Percentiles rank a stretch among this genome's conserved stretches.
phyloP scores from a whole-genome alignment of 2,888 invertebrate species.

The Sphaerophoria rueppellii region DNA sequence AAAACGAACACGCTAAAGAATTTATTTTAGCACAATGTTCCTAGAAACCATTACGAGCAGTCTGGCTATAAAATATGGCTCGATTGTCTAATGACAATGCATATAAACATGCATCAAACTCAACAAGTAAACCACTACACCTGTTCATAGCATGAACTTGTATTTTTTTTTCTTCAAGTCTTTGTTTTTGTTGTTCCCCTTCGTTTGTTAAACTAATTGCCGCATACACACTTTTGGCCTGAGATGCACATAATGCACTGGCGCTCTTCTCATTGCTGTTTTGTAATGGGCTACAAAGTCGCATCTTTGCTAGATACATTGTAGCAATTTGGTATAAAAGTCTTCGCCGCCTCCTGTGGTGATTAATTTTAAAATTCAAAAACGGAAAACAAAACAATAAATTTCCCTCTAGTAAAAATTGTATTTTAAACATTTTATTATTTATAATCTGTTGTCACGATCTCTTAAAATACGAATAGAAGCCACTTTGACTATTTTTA shows the following conservation, averaged over 20 bases:
- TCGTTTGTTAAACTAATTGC: conserved; percentile 69
- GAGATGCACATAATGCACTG: not conserved
- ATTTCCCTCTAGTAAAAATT: conserved; percentile 16
- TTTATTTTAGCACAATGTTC: conserved; percentile 6
- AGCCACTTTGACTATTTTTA: conserved; percentile 62
- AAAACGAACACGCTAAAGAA: not conserved
- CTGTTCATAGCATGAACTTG: conserved; percentile 28
- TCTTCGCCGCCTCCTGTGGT: conserved; percentile 34
- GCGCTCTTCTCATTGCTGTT: not conserved
- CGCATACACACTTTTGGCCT: conserved; percentile 41
- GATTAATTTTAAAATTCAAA: conserved; percentile 29
- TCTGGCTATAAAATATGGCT: conserved; percentile 10
- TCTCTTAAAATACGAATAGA: conserved; percentile 29
- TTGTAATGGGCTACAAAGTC: conserved; percentile 29
- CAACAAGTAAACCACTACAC: conserved; percentile 37
- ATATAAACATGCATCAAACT: conserved; percentile 29
- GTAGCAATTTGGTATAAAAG: not conserved
- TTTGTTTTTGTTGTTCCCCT: conserved; percentile 61
- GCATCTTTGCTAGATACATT: conserved; percentile 20
- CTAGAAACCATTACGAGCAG: conserved; percentile 35
- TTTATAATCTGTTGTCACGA: conserved; percentile 26
- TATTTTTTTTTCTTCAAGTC: not conserved
- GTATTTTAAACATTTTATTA: conserved; percentile 12
- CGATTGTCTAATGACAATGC: conserved; percentile 35
- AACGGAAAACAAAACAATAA: conserved; percentile 23